Conservation (phyloP, 2,797 vertebrate genomes). For the Rhyacichthys aspro region DNA sequence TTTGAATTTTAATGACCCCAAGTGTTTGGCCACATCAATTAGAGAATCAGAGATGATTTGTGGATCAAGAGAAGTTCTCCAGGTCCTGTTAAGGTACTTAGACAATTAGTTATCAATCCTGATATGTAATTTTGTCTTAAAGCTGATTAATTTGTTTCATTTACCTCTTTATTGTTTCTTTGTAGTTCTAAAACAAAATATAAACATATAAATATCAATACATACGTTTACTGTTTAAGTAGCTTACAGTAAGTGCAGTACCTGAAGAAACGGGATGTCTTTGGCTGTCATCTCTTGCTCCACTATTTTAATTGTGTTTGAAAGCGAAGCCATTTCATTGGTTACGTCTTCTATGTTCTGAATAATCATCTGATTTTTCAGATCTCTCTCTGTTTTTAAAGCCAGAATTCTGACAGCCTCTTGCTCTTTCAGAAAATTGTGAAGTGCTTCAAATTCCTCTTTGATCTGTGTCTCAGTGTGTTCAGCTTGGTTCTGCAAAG, state of each 20-base stretch:
- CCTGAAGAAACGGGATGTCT: constrained; percentile 80
- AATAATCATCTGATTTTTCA: constrained; percentile 70
- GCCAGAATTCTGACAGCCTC: constrained; percentile 70
- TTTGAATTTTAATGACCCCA: constrained; percentile 81
- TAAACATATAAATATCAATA: constrained; percentile 10
- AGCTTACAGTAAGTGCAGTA: constrained; percentile 24
- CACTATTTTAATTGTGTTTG: constrained; percentile 71
- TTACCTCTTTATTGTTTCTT: constrained; percentile 81
- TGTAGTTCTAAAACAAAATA: constrained; percentile 79
- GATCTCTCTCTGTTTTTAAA: constrained; percentile 73
- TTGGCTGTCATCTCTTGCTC: constrained; percentile 78
- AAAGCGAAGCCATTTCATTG: constrained; percentile 69
- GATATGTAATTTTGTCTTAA: too few species aligned
- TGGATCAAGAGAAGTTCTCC: constrained; percentile 67
- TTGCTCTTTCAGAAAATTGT: constrained; percentile 77
- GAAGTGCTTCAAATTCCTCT: constrained; percentile 77
- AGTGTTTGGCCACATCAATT: constrained; percentile 79
- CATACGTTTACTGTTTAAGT: not conserved
- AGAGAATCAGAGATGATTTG: constrained; percentile 64
- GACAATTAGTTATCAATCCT: constrained; percentile 19
- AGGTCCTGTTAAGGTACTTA: constrained; percentile 72
- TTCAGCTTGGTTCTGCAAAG: constrained; percentile 74
- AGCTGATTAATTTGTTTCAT: not conserved
- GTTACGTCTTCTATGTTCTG: constrained; percentile 71
- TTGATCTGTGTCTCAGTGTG: constrained; percentile 78